Evolutionary conservation across 2,888 invertebrate genomes (phyloP).

Genomic region (Eupithecia abbreviata): DNA sequence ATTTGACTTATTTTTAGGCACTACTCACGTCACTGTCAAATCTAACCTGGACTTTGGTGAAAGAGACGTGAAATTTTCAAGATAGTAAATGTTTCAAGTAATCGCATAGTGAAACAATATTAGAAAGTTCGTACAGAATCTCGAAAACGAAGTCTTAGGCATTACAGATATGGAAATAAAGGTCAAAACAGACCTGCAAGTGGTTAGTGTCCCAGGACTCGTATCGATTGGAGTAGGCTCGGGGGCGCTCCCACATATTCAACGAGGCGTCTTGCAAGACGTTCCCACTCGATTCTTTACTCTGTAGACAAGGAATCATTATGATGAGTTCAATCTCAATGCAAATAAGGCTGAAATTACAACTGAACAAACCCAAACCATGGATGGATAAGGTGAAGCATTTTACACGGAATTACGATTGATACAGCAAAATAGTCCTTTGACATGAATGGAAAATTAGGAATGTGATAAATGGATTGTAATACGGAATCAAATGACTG

Average conservation of each 20-base stretch:
- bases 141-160: background rate
- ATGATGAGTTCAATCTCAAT: constrained; percentile 2
- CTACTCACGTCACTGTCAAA: too few species aligned
- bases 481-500: background rate
- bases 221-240: constrained; percentile 92
- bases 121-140: background rate
- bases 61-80: background rate
- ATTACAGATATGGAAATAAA: constrained; percentile 13
- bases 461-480: background rate
- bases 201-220: constrained; percentile 89
- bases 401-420: background rate
- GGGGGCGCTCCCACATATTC: constrained; percentile 92
- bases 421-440: background rate
- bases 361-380: constrained; percentile 10
- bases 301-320: constrained; percentile 78
- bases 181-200: constrained; percentile 71
- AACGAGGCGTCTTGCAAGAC: constrained; percentile 87
- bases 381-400: background rate
- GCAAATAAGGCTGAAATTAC: background rate
- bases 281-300: constrained; percentile 87
- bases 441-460: background rate
- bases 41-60: too few species aligned
- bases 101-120: background rate
- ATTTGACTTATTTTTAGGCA: too few species aligned
- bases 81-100: background rate